These are phyloP conservation scores for Calliopum simillimum DNA, from an alignment of 2,888 invertebrate genomes.

Conservation along the genomic window DNA sequence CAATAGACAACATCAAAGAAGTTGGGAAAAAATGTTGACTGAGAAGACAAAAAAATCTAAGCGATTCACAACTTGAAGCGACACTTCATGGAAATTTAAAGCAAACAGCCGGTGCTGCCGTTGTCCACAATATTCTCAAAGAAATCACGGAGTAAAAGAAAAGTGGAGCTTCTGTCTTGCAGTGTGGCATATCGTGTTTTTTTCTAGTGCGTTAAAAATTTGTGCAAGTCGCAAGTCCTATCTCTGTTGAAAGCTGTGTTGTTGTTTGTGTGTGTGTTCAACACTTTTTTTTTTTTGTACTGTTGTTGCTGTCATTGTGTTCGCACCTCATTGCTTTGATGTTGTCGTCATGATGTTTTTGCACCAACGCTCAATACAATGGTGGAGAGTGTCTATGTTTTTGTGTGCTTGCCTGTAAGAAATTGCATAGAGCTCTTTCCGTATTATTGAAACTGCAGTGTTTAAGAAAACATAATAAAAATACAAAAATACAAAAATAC, in stretches of 20 bases:
- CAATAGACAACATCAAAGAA: not conserved
- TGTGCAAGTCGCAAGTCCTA: not conserved
- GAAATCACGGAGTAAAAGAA: too few species aligned
- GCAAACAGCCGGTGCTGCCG: not conserved
- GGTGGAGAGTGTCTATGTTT: not conserved
- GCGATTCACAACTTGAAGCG: not conserved
- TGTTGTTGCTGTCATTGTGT: not conserved
- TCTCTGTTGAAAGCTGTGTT: not conserved
- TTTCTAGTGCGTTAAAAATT: not conserved
- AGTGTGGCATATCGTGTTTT: too few species aligned
- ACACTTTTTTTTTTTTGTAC: too few species aligned
- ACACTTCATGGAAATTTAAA: slow-evolving; percentile 14
- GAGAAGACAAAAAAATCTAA: not conserved
- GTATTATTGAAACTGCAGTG: too few species aligned
- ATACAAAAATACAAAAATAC: too few species aligned
- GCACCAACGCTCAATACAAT: too few species aligned
- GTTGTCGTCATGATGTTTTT: not conserved
- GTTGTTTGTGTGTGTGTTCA: not conserved
- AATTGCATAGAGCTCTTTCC: not conserved
- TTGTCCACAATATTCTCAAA: too few species aligned
- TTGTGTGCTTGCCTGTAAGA: slow-evolving; percentile 1
- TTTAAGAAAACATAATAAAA: too few species aligned
- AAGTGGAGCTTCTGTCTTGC: too few species aligned
- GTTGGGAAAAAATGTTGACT: slow-evolving; percentile 1
- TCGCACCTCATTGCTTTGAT: slow-evolving; percentile 18